phyloP scores from a whole-genome alignment of 1,140 invertebrate species.

The Bathynomus jamesi region DNA sequence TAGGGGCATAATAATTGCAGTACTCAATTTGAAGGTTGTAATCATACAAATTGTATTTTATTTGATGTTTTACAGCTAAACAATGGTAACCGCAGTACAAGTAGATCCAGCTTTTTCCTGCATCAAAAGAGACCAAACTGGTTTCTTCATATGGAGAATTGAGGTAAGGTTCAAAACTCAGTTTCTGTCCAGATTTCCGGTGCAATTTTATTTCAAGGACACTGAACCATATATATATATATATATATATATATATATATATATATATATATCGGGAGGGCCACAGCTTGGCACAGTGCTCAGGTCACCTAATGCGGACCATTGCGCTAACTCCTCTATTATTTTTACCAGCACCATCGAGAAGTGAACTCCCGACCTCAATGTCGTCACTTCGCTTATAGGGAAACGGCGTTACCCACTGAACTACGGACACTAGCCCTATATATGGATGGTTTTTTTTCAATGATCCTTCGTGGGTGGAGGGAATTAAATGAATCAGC shows the following conservation, averaged over 20 bases:
- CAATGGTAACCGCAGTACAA: neutral
- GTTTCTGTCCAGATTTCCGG: too few relatives aligned
- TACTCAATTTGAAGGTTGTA: too few relatives aligned
- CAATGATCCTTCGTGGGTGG: neutral
- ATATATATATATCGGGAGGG: too few relatives aligned
- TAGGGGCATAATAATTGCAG: too few relatives aligned
- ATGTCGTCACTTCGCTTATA: too few relatives aligned
- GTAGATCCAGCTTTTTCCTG: constrained; percentile 57
- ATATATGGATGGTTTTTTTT: neutral
- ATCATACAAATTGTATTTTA: too few relatives aligned
- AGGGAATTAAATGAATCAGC: neutral
- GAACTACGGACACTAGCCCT: neutral
- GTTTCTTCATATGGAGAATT: constrained; percentile 71
- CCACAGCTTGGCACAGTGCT: too few relatives aligned
- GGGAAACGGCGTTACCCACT: too few relatives aligned
- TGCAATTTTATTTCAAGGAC: constrained; percentile 5
- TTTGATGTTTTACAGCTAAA: neutral
- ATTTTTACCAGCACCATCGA: too few relatives aligned
- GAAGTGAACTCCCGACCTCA: too few relatives aligned
- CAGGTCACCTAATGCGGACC: too few relatives aligned
- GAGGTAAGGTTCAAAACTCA: constrained; percentile 60
- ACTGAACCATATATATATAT: neutral
- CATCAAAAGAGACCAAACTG: constrained; percentile 60
- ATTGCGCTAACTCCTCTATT: too few relatives aligned
- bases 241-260: neutral